A percentile compares a stretch with the other conserved stretches of the same genome.
phyloP scores from a whole-genome alignment of 2,797 vertebrate species.

The Rhinella marina region DNA sequence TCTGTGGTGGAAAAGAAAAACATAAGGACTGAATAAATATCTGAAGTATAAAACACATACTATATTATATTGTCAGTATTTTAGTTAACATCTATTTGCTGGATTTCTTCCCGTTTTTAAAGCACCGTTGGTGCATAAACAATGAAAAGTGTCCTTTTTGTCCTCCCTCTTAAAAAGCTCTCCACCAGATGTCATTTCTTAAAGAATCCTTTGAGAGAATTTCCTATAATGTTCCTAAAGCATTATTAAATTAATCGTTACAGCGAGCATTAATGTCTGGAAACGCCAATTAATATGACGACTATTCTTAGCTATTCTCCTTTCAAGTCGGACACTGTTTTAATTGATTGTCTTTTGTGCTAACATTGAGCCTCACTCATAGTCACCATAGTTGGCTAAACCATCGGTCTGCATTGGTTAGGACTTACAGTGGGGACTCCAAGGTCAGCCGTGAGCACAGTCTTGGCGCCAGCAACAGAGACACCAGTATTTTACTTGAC shows the following conservation, averaged over 20 bases:
- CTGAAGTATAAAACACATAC: not conserved
- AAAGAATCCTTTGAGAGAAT: not conserved
- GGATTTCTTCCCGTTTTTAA: not conserved
- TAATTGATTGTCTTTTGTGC: constrained; percentile 39
- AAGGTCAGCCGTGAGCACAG: constrained; percentile 56
- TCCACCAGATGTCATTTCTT: not conserved
- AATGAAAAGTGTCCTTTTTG: not conserved
- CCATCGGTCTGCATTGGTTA: constrained; percentile 23
- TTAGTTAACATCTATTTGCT: not conserved
- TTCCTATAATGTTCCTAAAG: constrained; percentile 19
- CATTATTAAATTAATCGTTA: constrained; percentile 14
- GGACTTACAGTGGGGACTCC: constrained; percentile 32
- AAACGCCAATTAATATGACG: constrained; percentile 10
- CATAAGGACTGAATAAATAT: not conserved
- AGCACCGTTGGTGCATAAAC: not conserved
- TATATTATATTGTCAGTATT: not conserved
- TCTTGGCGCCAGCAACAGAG: constrained; percentile 47
- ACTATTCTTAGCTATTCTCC: constrained; percentile 21
- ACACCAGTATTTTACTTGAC: constrained; percentile 36
- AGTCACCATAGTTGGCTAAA: constrained; percentile 29
- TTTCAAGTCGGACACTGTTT: not conserved
- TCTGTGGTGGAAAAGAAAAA: not conserved
- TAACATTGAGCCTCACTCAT: not conserved
- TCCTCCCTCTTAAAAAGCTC: not conserved
- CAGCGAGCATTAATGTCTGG: constrained; percentile 6